phyloP scores from a whole-genome alignment of 2,888 invertebrate genomes.

The Scaptomyza polygonia region DNA sequence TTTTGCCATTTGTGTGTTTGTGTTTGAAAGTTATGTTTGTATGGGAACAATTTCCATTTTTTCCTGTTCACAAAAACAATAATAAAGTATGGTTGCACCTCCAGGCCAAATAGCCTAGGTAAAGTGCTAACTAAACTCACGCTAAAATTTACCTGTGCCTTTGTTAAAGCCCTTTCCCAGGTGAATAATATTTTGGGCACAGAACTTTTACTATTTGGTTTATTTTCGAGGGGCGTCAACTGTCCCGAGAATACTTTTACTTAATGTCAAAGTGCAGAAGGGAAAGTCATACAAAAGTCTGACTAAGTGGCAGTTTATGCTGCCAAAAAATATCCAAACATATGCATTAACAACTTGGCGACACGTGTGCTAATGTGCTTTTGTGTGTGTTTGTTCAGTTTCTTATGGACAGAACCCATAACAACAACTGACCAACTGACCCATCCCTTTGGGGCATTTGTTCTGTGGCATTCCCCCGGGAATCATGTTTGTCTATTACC shows the following conservation, averaged over 20 bases:
- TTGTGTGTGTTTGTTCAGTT: not conserved
- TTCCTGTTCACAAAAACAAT: slow-evolving; percentile 43
- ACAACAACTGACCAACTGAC: slow-evolving; percentile 21
- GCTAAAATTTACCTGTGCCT: slow-evolving; percentile 50
- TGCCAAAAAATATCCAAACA: slow-evolving; percentile 39
- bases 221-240: slow-evolving; percentile 12
- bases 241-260: slow-evolving; percentile 10
- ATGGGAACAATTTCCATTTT: slow-evolving; percentile 36
- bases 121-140: not conserved
- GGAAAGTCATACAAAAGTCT: slow-evolving; percentile 4
- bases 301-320: slow-evolving; percentile 51
- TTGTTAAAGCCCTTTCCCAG: slow-evolving; percentile 54
- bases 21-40: slow-evolving; percentile 51
- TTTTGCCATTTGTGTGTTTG: slow-evolving; percentile 38
- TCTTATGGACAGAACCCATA: slow-evolving; percentile 17
- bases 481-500: slow-evolving; percentile 13
- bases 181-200: slow-evolving; percentile 60
- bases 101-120: not conserved
- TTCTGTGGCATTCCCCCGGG: slow-evolving; percentile 34
- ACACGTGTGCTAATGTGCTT: slow-evolving; percentile 3
- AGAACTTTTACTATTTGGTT: slow-evolving; percentile 44
- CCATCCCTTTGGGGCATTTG: slow-evolving; percentile 36
- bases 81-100: slow-evolving; percentile 22
- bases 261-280: slow-evolving; percentile 35
- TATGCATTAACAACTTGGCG: slow-evolving; percentile 30